Evolutionary conservation across 2,888 invertebrate species (phyloP), one percentile per base, ranked within the genome.

Genomic region (Acleris laterana): DNA sequence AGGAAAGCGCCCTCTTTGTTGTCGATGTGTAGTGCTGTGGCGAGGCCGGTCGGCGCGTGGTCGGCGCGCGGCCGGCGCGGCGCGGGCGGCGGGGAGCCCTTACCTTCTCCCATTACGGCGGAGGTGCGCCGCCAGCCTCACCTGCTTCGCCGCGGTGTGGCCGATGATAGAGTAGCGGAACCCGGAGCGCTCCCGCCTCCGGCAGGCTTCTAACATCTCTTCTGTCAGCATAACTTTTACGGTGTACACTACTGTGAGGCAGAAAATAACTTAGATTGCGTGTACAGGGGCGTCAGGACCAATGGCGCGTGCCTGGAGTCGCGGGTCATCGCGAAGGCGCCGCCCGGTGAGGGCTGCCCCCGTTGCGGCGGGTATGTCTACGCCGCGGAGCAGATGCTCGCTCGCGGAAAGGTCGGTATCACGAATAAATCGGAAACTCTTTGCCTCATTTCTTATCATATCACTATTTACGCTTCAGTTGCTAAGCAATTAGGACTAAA

Each of bases 301-400:
- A 94, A 94, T 76, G 95, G 94, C 73, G 96, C 95, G 53, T 94
- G 95, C 78, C 76, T 95, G 88, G 96, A 96, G 85, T 90, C 96
- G 46, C 95, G 95, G 76, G 93, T 94, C 70, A 96, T 96, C 83
- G 96, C 96, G 38, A 96, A 95, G 89, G 97, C 97, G 59, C 96
- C 96, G 49, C 96, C 96, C 76, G 97, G 97, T 61, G 94, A 97
- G 88, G 97, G 97, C 70, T 98, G 98, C 82, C 98, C 97, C 38
- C 94, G 97, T 78, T 98, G 97, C 85, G 97, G 97, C 72, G 97
- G 97, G 71, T 97, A 90, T 84, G 98, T 98, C 62, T 98, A 97
- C 89, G 97, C 97, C 71, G 98, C 98, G 69, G 98, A 98, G 91
- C 97, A 97, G 93, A 97, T 97, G 97, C 94, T 98, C 81, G 97